Evolutionary conservation across 2,797 vertebrate genomes (phyloP).

Genomic region (Lateolabrax maculatus): DNA sequence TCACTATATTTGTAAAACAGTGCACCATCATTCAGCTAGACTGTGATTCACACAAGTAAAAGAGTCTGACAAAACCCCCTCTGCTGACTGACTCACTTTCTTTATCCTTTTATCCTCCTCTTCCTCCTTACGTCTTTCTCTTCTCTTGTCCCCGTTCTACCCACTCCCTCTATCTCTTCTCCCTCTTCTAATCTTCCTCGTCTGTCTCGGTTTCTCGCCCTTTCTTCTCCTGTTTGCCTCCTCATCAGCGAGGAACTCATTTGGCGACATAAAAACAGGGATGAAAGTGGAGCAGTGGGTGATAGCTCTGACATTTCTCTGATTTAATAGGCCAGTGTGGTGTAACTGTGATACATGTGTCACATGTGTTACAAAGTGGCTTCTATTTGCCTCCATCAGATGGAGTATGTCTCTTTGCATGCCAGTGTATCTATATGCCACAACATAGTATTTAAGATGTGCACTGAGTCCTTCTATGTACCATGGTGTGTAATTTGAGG

Average conservation of each 20-base stretch:
- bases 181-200: constrained; percentile 8
- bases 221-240: neutral
- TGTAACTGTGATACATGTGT: neutral
- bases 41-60: constrained; percentile 14
- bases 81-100: constrained; percentile 8
- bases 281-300: constrained; percentile 9
- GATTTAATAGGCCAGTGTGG: neutral
- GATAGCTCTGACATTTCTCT: neutral
- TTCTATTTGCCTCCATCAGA: neutral
- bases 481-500: neutral
- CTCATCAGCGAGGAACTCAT: constrained; percentile 3
- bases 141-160: neutral
- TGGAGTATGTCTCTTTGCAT: neutral
- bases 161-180: neutral
- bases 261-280: neutral
- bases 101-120: constrained; percentile 11
- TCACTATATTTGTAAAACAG: constrained; percentile 45
- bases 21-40: constrained; percentile 24
- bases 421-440: too few species aligned
- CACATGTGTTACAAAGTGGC: neutral
- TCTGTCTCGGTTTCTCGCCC: neutral
- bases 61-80: constrained; percentile 4
- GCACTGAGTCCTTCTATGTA: neutral
- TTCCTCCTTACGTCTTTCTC: constrained; percentile 1
- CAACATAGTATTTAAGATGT: neutral